phyloP scores from a whole-genome alignment of 2,113 vertebrate genomes.

The Sebastes schlegelii region DNA sequence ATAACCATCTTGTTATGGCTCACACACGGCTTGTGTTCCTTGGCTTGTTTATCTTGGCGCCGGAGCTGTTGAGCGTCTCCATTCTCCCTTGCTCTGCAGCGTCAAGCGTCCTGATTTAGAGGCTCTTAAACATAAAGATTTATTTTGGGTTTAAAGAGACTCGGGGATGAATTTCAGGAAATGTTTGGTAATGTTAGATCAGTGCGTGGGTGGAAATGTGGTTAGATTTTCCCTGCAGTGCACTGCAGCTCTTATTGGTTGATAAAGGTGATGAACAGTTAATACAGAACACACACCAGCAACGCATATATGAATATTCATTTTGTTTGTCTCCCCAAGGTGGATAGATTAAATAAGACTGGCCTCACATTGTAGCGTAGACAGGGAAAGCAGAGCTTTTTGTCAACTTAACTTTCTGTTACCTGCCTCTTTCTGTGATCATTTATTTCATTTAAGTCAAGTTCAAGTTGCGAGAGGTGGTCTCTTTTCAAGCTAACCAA shows the following conservation, averaged over 20 bases:
- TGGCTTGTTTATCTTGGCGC: constrained; percentile 67
- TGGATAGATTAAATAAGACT: not conserved
- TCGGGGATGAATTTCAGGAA: constrained; percentile 23
- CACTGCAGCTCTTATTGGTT: not conserved
- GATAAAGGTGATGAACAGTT: not conserved
- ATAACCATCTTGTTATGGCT: constrained; percentile 73
- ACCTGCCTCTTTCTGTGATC: not conserved
- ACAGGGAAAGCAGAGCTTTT: not conserved
- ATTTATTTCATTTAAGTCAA: not conserved
- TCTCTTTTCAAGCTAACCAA: too few relatives aligned
- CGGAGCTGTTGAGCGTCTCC: constrained; percentile 44
- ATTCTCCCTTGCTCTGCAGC: constrained; percentile 47
- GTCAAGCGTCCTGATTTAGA: constrained; percentile 55
- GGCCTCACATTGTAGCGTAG: not conserved
- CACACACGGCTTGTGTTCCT: constrained; percentile 60
- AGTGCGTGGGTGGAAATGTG: not conserved
- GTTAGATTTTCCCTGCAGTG: not conserved
- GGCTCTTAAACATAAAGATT: constrained; percentile 35
- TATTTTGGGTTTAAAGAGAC: constrained; percentile 36
- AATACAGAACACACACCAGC: not conserved
- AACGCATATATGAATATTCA: not conserved
- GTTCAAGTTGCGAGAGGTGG: too few relatives aligned
- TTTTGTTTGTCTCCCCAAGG: not conserved
- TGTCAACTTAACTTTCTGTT: not conserved
- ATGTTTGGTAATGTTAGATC: constrained; percentile 7